phyloP scores from a whole-genome alignment of 2,888 invertebrate species.

The Coleophora deauratella region DNA sequence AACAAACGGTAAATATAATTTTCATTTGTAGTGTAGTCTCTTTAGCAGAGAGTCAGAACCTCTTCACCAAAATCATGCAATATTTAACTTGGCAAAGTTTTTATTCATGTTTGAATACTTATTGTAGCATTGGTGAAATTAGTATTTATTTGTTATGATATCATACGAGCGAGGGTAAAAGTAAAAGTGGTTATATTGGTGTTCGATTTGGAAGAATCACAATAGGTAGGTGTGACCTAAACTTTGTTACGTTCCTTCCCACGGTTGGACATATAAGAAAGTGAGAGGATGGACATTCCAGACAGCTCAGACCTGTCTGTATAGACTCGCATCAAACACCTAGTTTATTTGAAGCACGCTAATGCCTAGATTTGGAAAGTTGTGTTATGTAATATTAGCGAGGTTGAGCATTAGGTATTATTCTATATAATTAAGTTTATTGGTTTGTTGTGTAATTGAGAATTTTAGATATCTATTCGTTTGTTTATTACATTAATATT shows the following conservation, averaged over 20 bases:
- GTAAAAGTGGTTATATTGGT: constrained; percentile 65
- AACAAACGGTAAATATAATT: no score
- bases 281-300: constrained; percentile 46
- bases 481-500: no score
- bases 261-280: constrained; percentile 34
- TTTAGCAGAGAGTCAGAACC: no score
- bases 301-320: constrained; percentile 4
- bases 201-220: constrained; percentile 45
- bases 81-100: no score
- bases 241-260: constrained; percentile 26
- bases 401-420: background rate
- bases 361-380: constrained; percentile 6
- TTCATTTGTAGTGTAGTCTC: no score
- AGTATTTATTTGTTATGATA: constrained; percentile 20
- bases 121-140: no score
- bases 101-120: no score
- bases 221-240: constrained; percentile 23
- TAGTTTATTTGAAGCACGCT: constrained; percentile 3
- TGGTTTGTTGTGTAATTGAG: constrained; percentile 3
- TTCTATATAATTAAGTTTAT: constrained; percentile 6
- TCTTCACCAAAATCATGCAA: no score
- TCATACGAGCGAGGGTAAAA: constrained; percentile 38
- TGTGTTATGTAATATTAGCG: constrained; percentile 5
- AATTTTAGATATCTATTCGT: no score
- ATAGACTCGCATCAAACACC: background rate